Conservation (phyloP, 2,797 vertebrate genomes). For the Hyperoplus lanceolatus region DNA sequence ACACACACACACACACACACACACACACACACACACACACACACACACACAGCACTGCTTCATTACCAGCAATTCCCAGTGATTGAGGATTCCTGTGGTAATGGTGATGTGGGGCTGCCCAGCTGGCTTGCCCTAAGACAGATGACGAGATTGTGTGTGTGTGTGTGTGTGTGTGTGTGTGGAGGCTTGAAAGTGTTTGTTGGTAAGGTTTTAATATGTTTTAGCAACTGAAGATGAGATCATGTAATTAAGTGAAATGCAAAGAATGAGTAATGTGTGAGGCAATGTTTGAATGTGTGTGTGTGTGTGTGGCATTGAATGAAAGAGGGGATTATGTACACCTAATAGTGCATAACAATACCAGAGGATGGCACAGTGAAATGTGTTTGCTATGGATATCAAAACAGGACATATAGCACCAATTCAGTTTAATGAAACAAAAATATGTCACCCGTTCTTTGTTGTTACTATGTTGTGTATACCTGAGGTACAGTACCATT, state of each 20-base stretch:
- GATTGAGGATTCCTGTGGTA: constrained; percentile 68
- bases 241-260: constrained; percentile 76
- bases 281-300: background rate
- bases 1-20: background rate
- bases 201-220: constrained; percentile 31
- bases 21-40: background rate
- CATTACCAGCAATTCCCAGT: constrained; percentile 52
- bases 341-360: too few species aligned
- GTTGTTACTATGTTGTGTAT: too few species aligned
- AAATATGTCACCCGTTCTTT: too few species aligned
- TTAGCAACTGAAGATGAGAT: constrained; percentile 62
- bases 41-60: constrained; percentile 39
- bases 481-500: background rate
- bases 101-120: constrained; percentile 65
- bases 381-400: too few species aligned
- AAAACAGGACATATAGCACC: too few species aligned
- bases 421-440: background rate
- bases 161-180: background rate
- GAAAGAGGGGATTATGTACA: too few species aligned
- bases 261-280: constrained; percentile 20
- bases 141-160: constrained; percentile 30
- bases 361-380: too few species aligned
- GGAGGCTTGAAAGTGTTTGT: background rate
- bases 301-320: background rate
- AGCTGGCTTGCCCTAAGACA: constrained; percentile 72